Percentiles rank a stretch among this genome's conserved stretches.
Evolutionary conservation across 2,888 invertebrate genomes (phyloP).

Genomic region (Lutraria lutraria): DNA sequence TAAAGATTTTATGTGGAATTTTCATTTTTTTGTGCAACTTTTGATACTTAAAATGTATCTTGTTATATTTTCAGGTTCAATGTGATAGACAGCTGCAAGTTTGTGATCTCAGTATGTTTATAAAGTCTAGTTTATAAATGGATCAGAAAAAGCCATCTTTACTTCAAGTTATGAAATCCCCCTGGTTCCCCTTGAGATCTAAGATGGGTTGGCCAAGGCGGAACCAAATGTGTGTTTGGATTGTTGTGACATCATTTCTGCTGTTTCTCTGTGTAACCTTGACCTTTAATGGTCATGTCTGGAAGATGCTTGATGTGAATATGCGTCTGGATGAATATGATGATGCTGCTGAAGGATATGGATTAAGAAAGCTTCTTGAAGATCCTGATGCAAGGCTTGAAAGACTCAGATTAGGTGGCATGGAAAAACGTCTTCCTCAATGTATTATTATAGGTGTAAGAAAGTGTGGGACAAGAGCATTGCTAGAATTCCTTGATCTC

Average conservation of each 20-base stretch:
- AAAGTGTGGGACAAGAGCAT: constrained; percentile 87
- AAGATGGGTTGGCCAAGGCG: constrained; percentile 59
- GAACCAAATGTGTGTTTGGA: constrained; percentile 65
- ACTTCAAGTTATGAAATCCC: neutral
- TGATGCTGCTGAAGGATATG: constrained; percentile 63
- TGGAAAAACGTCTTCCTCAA: constrained; percentile 84
- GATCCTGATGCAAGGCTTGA: constrained; percentile 69
- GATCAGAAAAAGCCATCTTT: constrained; percentile 14
- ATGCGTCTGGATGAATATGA: constrained; percentile 55
- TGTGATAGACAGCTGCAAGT: neutral
- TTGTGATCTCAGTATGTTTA: constrained; percentile 3
- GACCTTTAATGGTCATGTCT: constrained; percentile 70
- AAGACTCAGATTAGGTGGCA: constrained; percentile 62
- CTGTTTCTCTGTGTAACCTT: constrained; percentile 71
- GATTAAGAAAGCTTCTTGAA: constrained; percentile 74
- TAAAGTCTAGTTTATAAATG: neutral
- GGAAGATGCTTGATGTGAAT: constrained; percentile 67
- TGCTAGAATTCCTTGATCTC: constrained; percentile 86
- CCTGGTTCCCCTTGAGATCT: constrained; percentile 26
- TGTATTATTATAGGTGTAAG: constrained; percentile 87
- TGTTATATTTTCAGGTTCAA: constrained; percentile 3
- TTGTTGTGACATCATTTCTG: constrained; percentile 61
- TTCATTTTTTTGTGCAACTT: neutral
- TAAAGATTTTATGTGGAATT: neutral
- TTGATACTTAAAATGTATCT: neutral